Base-by-base conservation (phyloP, 2,888 invertebrate species). In the Rhingia campestris region DNA sequence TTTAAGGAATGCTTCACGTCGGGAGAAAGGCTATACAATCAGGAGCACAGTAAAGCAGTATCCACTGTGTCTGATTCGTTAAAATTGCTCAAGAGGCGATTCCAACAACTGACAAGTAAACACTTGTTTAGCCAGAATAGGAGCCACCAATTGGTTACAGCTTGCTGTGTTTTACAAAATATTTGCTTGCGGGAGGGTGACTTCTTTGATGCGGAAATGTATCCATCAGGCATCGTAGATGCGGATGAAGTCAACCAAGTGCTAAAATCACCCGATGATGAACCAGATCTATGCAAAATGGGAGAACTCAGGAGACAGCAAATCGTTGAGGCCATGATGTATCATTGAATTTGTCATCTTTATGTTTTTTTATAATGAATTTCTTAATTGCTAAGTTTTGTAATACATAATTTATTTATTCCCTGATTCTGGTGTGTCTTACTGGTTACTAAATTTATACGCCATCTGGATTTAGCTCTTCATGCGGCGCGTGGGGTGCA, bases 141-240 rank as follows among this genome's bases (percentile, higher is more conserved):
- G 41, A 43, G 61, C 4, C 35, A 53, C 10, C 41, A 30, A 43
- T 33, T 80, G 2, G 32, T 80, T 1, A 51, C 32, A 4, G 67
- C 80, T 22, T 74, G 80, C 22, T 80, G 80, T 4, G 61, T 74
- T 5, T 6, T 80, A 32, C 74, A 80, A n/a, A 80, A 80, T 6
- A 74, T 80, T 6, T 73, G 74, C 14, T 22, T 74, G 9, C 56
- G 63, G 3, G 54, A 45, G 22, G 49, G 39, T 4, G 80, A 80
- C 9, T 54, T 10, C 9, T 74, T 67, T 4, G 59, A 63, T 4
- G 4, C 9, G 0, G 53, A 10, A 6, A 49, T 22, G 22, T 22
- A 77, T 61, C 33, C 53, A 1, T 2, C 37, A 14, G n/a, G 35
- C 30, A 0, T 32, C 4, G 0, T 30, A 2, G 22, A 2, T 22